Evolutionary conservation across 2,113 vertebrate genomes (phyloP), one percentile per base, ranked within the genome.

Genomic region (Hemiprocne comata): DNA sequence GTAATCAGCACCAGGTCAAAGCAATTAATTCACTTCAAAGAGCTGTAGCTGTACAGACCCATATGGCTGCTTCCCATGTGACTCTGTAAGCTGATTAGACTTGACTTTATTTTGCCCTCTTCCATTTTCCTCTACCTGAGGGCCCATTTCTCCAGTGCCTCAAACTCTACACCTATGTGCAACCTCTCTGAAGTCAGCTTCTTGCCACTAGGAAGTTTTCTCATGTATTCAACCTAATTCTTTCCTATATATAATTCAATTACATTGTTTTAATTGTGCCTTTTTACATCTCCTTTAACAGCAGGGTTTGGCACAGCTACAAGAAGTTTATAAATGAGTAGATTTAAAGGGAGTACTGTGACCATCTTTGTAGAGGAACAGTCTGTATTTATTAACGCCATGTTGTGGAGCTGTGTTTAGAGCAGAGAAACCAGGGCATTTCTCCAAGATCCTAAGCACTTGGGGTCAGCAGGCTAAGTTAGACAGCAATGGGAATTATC

Each of bases 21-120:
- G 92, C 86, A 96, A 97, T 97, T 95, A 97, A 95, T 95, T 96
- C 83, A 91, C 71, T 97, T 96, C 82, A 94, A 95, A 96, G 80
- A 87, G 46, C 55, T 93, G 58, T 83, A 77, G 34, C 89, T 86
- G 65, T 90, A 73, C 54, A 87, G 90, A 87, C 93, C 85, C 96
- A 95, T 96, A 95, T 91, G 92, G 86, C 24, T 83, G 31, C 44
- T 92, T 97, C 94, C 91, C 95, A 60, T 92, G 83, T 84, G 94
- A 95, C 42, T 85, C 72, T 70, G 23, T 84, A 1, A 96, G 61
- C 85, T 96, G 95, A 93, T 90, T 96, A 94, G 86, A 90, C 84
- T 87, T 96, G 95, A 96, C 94, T 96, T 95, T 90, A 77, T 84
- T 93, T 91, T 75, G 79, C 72, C 79, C 84, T 89, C 80, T 75